Percentiles rank a stretch among this genome's conserved stretches.
phyloP scores from a whole-genome alignment of 2,888 invertebrate species.

The Cremastinae sp. region DNA sequence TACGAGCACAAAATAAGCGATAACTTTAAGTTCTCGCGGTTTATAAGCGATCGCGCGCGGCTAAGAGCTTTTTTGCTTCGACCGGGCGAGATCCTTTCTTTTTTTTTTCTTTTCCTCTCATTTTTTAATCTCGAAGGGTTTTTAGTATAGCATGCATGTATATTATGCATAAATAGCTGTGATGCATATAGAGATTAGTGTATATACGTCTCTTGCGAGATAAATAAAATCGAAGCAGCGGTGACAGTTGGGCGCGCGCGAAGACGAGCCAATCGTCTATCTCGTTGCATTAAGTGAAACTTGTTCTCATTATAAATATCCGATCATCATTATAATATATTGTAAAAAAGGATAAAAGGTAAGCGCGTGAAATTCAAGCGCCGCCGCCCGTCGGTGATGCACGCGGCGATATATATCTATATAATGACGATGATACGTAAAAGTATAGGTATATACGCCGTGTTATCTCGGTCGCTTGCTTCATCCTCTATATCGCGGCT shows the following conservation, averaged over 20 bases:
- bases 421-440: too few species aligned
- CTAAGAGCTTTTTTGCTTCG: slow-evolving; percentile 32
- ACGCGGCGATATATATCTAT: too few species aligned
- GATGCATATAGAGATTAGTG: slow-evolving; percentile 25
- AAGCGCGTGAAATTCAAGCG: too few species aligned
- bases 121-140: not conserved
- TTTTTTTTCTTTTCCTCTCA: slow-evolving; percentile 8
- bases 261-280: too few species aligned
- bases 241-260: slow-evolving; percentile 14
- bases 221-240: slow-evolving; percentile 30
- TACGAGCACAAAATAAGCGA: slow-evolving; percentile 29
- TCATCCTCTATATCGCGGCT: too few species aligned
- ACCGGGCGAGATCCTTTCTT: slow-evolving; percentile 4
- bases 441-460: too few species aligned
- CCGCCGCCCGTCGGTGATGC: too few species aligned
- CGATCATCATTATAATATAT: too few species aligned
- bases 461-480: too few species aligned
- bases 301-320: too few species aligned
- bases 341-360: too few species aligned
- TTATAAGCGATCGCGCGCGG: slow-evolving; percentile 23
- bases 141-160: not conserved
- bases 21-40: slow-evolving; percentile 17
- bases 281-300: too few species aligned
- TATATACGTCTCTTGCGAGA: slow-evolving; percentile 27
- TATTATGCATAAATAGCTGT: slow-evolving; percentile 6